A percentile compares a stretch with the other conserved stretches of the same genome.
Evolutionary conservation across 1,140 invertebrate species (phyloP).

Genomic region (Halesus radiatus): DNA sequence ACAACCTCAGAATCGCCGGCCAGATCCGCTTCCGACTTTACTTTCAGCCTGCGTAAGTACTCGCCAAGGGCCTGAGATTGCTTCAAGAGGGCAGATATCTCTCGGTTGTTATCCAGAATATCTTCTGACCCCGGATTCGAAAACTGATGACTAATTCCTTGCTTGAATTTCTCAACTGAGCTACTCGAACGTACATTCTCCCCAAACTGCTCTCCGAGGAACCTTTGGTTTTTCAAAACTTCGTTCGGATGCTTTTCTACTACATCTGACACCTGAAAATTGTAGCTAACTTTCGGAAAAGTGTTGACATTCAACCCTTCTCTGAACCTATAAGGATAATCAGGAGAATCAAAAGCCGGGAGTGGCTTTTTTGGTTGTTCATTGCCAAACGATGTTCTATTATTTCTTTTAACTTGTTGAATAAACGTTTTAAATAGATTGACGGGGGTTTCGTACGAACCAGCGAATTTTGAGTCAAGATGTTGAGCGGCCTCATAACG

Average conservation of each 20-base stretch:
- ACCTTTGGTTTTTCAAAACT: not conserved
- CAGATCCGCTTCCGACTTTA: not conserved
- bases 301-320: not conserved
- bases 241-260: not conserved
- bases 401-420: not conserved
- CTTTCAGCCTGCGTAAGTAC: not conserved
- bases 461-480: not conserved
- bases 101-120: not conserved
- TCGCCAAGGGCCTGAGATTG: not conserved
- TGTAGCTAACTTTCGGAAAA: not conserved
- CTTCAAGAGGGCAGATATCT: not conserved
- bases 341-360: not conserved
- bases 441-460: not conserved
- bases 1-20: not conserved
- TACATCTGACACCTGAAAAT: not conserved
- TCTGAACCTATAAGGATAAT: not conserved
- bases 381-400: not conserved
- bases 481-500: not conserved
- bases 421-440: not conserved
- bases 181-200: not conserved
- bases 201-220: not conserved
- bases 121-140: not conserved
- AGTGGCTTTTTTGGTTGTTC: not conserved
- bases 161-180: not conserved
- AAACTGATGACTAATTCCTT: not conserved